A percentile compares a stretch with the other conserved stretches of the same genome.
phyloP scores from a whole-genome alignment of 2,113 vertebrate genomes.

The Pteruthius melanotis region DNA sequence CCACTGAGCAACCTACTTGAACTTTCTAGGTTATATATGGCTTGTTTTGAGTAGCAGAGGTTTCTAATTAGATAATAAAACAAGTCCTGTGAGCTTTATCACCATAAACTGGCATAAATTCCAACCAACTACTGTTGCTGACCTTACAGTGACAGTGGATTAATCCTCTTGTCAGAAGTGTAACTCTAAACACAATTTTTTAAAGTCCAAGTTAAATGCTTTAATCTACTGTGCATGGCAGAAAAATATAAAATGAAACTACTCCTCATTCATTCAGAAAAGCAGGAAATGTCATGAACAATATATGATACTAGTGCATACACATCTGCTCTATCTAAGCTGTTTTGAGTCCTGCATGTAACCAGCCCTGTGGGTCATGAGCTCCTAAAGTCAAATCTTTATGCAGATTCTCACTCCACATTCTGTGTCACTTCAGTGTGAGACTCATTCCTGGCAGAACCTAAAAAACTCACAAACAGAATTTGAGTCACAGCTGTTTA shows the following conservation, averaged over 20 bases:
- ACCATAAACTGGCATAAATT: slow-evolving; percentile 36
- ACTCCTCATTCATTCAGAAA: not conserved
- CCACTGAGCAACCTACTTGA: slow-evolving; percentile 46
- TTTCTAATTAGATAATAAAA: slow-evolving; percentile 69
- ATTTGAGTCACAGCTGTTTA: slow-evolving; percentile 44
- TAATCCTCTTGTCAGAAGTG: slow-evolving; percentile 39
- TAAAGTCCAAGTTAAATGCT: not conserved
- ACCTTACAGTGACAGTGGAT: slow-evolving; percentile 11
- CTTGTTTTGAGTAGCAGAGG: not conserved
- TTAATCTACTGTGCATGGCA: not conserved
- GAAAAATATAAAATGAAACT: not conserved
- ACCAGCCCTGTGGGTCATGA: not conserved
- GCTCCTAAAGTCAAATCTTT: not conserved
- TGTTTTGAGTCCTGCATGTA: not conserved
- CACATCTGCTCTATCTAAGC: not conserved
- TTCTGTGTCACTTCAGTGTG: not conserved
- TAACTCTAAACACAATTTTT: not conserved
- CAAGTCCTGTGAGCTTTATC: slow-evolving; percentile 31
- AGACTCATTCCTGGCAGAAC: not conserved
- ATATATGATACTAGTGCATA: not conserved
- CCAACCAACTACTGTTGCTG: not conserved
- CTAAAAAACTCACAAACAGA: not conserved
- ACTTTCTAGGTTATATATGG: slow-evolving; percentile 35
- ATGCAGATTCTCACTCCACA: not conserved
- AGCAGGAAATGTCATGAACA: not conserved